Conservation (phyloP, 2,888 invertebrate genomes). For the Drosophila kuntzei region DNA sequence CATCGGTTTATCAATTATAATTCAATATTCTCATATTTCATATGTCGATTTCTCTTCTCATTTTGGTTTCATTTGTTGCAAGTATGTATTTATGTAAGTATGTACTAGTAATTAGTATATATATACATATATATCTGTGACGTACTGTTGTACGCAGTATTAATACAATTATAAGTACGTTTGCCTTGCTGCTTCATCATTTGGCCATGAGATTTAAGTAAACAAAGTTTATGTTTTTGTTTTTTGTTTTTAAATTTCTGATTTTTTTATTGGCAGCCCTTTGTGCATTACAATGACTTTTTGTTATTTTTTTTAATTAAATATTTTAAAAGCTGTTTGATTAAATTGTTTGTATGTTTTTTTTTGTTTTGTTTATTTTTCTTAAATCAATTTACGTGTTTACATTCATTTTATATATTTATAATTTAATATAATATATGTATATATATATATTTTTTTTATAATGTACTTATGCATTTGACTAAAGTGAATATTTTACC, state of each 20-base stretch:
- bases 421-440: slow-evolving; percentile 31
- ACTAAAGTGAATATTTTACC: slow-evolving; percentile 56
- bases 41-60: slow-evolving; percentile 20
- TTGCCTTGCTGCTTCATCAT: slow-evolving; percentile 61
- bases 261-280: slow-evolving; percentile 29
- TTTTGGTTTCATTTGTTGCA: slow-evolving; percentile 13
- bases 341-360: slow-evolving; percentile 54
- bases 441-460: slow-evolving; percentile 2
- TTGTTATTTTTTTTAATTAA: slow-evolving; percentile 48
- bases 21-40: slow-evolving; percentile 14
- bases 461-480: slow-evolving; percentile 46
- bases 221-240: slow-evolving; percentile 46
- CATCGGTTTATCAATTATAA: slow-evolving; percentile 28
- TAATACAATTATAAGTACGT: slow-evolving; percentile 67
- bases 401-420: slow-evolving; percentile 39
- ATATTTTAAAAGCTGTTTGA: slow-evolving; percentile 71
- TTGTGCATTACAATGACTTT: slow-evolving; percentile 36
- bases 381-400: slow-evolving; percentile 54
- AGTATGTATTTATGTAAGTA: slow-evolving; percentile 25
- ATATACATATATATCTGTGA: slow-evolving; percentile 36
- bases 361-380: slow-evolving; percentile 24
- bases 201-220: slow-evolving; percentile 72
- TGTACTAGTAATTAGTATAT: slow-evolving; percentile 24
- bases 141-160: slow-evolving; percentile 44
- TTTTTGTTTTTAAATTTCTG: slow-evolving; percentile 23